Base-by-base conservation (phyloP, 2,797 vertebrate genomes). In the Scomberomorus guttatus region DNA sequence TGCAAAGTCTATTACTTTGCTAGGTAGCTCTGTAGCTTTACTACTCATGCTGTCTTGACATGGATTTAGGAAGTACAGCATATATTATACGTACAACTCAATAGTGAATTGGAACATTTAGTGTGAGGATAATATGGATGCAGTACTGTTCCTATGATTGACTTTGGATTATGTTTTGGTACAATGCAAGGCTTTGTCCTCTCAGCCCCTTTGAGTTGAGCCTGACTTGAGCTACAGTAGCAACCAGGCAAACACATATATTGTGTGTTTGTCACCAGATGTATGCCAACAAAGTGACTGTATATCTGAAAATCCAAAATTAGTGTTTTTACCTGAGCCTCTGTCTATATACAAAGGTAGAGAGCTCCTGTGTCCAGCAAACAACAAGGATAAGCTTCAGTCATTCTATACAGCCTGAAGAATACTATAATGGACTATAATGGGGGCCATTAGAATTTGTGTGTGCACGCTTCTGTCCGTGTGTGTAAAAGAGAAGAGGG, bases 1-100 rank as follows among this genome's bases (percentile, higher is more conserved):
- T 71, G 29, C 46, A 48, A 56, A 52, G 13, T 52, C 34, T 69
- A 17, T 70, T 51, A 64, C 63, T 69, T 64, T 27, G 52, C 44
- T 48, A 20, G 25, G 52, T 14, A 37, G 48, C 56, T 51, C 5
- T 52, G 52, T 4, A 37, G 52, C 18, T 51, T 22, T 22, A 42
- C 14, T 17, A 20, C 10, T 51, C 7, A 27, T 5, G 3, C 17
- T 5, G 20, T 29, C 29, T 15, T 52, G 13, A 37, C 32, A 29
- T 57, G 46, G 25, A 32, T 56, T 17, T 39, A 29, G 29, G 20
- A 24, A 15, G 24, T 46, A 4, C 3, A 61, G 4, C 37, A 37
- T 10, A 57, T 46, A 18, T 29, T 18, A 22, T 46, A 52, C 22
- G 24, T 17, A 4, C 20, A 37, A 2, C 24, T 15, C 3, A 67